Base-by-base conservation (phyloP, 2,888 invertebrate species). In the Pandemis heparana region DNA sequence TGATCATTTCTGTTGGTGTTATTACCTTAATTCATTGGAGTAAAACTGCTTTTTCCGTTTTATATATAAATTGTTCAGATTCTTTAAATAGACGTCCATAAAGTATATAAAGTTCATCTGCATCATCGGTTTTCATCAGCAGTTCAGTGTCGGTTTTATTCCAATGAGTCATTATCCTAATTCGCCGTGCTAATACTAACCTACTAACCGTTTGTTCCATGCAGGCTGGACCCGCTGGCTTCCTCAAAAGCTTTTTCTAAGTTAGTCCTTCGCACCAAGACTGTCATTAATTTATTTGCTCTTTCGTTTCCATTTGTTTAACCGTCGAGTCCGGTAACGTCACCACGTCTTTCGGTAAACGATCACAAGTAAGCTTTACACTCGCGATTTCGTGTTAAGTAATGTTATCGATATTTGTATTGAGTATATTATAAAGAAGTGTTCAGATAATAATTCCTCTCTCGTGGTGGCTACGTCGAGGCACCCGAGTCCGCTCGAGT, bases 161-260 rank as follows among this genome's bases (percentile, higher is more conserved):
- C 23, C 60, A 46, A 23, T 68, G 6, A n/a, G 5, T 18, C 16
- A n/a, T 7, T 51, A 16, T 38, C 18, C 48, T 60, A n/a, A 39
- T 3, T 3, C 7, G 23, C 23, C 23, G 46, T 69, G 65, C 62
- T 63, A 53, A 59, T 46, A 79, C 75, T 82, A 79, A 81, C 76
- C 70, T 46, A 76, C 71, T 79, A 79, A 78, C 75, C 80, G 87
- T 91, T 84, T 91, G 85, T 91, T 90, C 81, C 90, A 87, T 77
- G 84, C 88, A 98, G 98, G 97, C 98, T 95, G 98, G 98, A 94
- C 97, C 98, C 92, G 97, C 98, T 95, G 97, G 97, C 95, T 98
- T 98, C 96, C 96, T 98, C 94, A 98, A 98, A 96, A 98, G 98
- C 96, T 97, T 98, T 96, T 98, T 98, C 96, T 98, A 98, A 97